phyloP scores from a whole-genome alignment of 2,888 invertebrate species.

The Bruchidius siliquastri region DNA sequence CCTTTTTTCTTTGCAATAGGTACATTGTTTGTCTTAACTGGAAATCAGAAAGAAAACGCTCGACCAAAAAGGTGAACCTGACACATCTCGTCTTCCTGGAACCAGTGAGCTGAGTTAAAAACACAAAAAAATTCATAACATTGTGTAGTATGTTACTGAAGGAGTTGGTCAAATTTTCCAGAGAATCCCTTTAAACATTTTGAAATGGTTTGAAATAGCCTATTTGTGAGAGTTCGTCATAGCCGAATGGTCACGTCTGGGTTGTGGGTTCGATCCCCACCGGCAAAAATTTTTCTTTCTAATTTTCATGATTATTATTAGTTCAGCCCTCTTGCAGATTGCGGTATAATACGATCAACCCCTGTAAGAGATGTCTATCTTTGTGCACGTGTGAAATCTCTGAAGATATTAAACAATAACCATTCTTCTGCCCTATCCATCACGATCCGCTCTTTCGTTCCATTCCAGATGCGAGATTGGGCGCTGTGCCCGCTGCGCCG shows the following conservation, averaged over 20 bases:
- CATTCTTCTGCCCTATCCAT: constrained; percentile 47
- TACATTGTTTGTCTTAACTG: background rate
- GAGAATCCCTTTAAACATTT: too few relatives aligned
- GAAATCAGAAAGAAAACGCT: background rate
- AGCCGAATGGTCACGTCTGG: too few relatives aligned
- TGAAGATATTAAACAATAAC: constrained; percentile 48
- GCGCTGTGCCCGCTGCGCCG: constrained; percentile 41
- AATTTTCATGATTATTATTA: too few relatives aligned
- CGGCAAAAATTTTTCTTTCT: too few relatives aligned
- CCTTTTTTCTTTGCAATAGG: background rate
- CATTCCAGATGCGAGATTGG: constrained; percentile 40
- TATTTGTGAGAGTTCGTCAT: too few relatives aligned
- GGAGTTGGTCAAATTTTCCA: too few relatives aligned
- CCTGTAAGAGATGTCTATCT: background rate
- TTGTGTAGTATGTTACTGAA: too few relatives aligned
- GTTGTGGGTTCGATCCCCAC: too few relatives aligned
- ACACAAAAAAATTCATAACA: too few relatives aligned
- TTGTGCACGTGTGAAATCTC: constrained; percentile 28
- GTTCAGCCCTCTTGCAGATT: too few relatives aligned
- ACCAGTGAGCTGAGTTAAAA: background rate
- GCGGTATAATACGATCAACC: too few relatives aligned
- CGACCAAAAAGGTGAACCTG: background rate
- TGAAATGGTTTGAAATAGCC: too few relatives aligned
- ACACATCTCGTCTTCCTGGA: background rate
- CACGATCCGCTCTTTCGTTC: constrained; percentile 35